A percentile compares a stretch with the other conserved stretches of the same genome.
phyloP scores from a whole-genome alignment of 92 coral and sea anemone genomes.

The Porites divaricata region DNA sequence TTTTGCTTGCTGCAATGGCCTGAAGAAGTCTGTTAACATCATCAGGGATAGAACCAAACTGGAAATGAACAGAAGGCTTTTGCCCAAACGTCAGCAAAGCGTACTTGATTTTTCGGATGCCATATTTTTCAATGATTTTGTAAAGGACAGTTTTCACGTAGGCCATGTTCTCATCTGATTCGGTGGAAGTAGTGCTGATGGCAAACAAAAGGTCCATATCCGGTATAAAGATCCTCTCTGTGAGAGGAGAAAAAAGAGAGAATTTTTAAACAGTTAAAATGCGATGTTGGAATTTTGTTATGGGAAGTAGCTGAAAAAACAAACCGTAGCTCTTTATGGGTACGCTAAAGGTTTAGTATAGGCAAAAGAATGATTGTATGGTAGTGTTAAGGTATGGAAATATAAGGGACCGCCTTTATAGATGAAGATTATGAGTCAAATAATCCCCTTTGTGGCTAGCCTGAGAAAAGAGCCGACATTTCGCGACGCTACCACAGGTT shows the following conservation, averaged over 20 bases:
- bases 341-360: too few species aligned
- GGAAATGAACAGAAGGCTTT: slow-evolving; percentile 39
- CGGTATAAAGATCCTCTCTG: slow-evolving; percentile 61
- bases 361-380: too few species aligned
- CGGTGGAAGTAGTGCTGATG: slow-evolving; percentile 66
- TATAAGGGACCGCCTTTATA: too few species aligned
- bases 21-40: slow-evolving; percentile 38
- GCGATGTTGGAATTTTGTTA: too few species aligned
- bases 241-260: background rate
- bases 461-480: too few species aligned
- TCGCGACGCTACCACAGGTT: too few species aligned
- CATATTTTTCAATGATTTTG: slow-evolving; percentile 70
- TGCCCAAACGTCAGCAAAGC: slow-evolving; percentile 60
- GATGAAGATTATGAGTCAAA: too few species aligned
- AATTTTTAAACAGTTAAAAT: background rate
- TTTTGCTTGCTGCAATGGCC: slow-evolving; percentile 23
- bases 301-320: too few species aligned
- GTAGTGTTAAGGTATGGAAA: too few species aligned
- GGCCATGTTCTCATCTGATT: slow-evolving; percentile 56
- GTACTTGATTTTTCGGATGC: slow-evolving; percentile 67
- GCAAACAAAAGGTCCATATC: slow-evolving; percentile 78
- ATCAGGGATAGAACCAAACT: slow-evolving; percentile 37
- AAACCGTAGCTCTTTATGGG: too few species aligned
- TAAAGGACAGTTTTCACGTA: slow-evolving; percentile 57
- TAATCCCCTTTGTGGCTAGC: too few species aligned